A percentile compares a stretch with the other conserved stretches of the same genome.
Evolutionary conservation across 2,888 invertebrate species (phyloP).

Genomic region (Nymphalis c-album): DNA sequence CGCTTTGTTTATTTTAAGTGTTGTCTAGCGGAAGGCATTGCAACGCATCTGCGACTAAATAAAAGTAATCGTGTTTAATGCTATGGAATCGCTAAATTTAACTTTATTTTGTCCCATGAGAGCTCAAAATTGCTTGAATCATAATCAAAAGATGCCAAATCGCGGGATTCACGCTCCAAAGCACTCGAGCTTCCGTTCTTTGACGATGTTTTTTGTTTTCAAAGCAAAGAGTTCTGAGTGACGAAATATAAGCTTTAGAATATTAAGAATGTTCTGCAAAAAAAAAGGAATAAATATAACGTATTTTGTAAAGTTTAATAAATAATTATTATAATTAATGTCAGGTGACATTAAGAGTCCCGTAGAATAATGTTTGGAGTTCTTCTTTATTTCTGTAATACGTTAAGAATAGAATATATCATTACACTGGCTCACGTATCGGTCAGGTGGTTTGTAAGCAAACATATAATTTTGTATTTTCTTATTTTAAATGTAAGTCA

Average conservation of each 20-base stretch:
- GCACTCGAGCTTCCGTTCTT: slow-evolving; percentile 7
- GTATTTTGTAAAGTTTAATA: no score
- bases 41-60: slow-evolving; percentile 1
- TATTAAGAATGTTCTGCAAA: no score
- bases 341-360: no score
- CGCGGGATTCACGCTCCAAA: slow-evolving; percentile 14
- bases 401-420: no score
- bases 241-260: neutral
- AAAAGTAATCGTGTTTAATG: neutral
- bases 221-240: neutral
- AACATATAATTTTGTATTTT: no score
- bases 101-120: neutral
- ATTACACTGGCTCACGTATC: no score
- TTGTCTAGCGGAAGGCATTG: neutral
- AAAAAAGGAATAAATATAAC: no score
- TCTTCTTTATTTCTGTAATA: no score
- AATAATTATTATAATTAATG: no score
- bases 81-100: neutral
- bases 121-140: neutral
- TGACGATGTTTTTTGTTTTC: slow-evolving; percentile 7
- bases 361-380: no score
- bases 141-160: neutral
- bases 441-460: no score
- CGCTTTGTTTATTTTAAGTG: neutral
- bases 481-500: no score